Conservation (phyloP, 2,888 invertebrate species). For the Agrenia bidenticulata region DNA sequence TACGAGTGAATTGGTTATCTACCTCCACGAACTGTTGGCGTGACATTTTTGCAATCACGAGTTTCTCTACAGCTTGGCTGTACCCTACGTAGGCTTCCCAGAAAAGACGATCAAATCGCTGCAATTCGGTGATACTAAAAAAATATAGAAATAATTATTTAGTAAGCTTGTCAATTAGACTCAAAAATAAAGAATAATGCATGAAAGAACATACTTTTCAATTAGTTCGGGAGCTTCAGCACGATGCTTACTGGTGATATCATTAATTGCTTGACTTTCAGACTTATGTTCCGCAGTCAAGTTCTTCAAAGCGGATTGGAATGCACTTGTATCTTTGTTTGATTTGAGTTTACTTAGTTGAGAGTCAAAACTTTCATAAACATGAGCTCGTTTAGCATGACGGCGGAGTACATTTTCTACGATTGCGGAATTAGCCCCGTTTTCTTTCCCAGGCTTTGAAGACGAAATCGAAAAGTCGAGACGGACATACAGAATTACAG, state of each 20-base stretch:
- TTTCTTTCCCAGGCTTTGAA: slow-evolving; percentile 29
- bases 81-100: slow-evolving; percentile 58
- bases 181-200: too few relatives aligned
- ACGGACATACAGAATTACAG: slow-evolving; percentile 90
- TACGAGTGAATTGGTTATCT: slow-evolving; percentile 61
- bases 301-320: slow-evolving; percentile 60
- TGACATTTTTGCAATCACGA: slow-evolving; percentile 64
- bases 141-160: not conserved
- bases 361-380: slow-evolving; percentile 65
- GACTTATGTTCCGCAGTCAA: slow-evolving; percentile 64
- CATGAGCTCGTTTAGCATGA: slow-evolving; percentile 63
- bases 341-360: slow-evolving; percentile 64
- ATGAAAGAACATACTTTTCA: slow-evolving; percentile 60
- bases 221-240: slow-evolving; percentile 63
- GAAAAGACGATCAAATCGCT: slow-evolving; percentile 51
- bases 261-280: slow-evolving; percentile 61
- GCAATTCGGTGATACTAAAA: slow-evolving; percentile 42
- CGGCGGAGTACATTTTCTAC: slow-evolving; percentile 63
- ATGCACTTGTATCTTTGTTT: slow-evolving; percentile 62
- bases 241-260: slow-evolving; percentile 62
- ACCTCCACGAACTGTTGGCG: slow-evolving; percentile 64
- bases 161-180: too few relatives aligned
- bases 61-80: slow-evolving; percentile 63
- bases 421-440: slow-evolving; percentile 51
- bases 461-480: slow-evolving; percentile 87